Conservation (phyloP, 2,888 invertebrate genomes). For the Tineola bisselliella region DNA sequence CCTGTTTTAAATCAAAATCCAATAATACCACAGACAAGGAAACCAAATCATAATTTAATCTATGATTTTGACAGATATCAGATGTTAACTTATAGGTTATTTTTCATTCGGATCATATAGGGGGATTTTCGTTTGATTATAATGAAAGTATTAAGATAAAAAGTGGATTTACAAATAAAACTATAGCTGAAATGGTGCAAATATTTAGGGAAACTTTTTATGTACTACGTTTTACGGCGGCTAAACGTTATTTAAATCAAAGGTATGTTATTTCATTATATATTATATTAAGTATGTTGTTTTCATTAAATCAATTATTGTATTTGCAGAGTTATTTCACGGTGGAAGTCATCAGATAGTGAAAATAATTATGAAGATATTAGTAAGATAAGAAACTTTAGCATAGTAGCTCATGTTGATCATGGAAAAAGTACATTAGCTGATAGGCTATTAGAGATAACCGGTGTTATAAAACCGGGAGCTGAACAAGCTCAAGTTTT, state of each 20-base stretch:
- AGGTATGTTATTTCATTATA: not conserved
- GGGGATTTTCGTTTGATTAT: not conserved
- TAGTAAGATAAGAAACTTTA: constrained; percentile 85
- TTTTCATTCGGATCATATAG: not conserved
- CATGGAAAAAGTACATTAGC: constrained; percentile 98
- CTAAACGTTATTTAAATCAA: not conserved
- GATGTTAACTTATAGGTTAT: not conserved
- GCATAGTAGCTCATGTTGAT: constrained; percentile 99
- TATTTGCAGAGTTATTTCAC: not conserved
- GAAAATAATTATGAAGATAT: constrained; percentile 22
- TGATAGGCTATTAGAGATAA: constrained; percentile 92
- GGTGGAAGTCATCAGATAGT: not conserved
- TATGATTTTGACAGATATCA: not conserved
- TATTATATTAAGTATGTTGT: not conserved
- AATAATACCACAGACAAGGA: too few relatives aligned
- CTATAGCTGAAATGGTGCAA: not conserved
- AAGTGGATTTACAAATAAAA: not conserved
- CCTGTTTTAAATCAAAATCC: too few relatives aligned
- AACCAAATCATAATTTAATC: too few relatives aligned
- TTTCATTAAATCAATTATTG: not conserved
- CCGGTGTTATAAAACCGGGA: constrained; percentile 79
- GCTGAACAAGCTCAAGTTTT: constrained; percentile 76
- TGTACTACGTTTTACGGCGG: not conserved
- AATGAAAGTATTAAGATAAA: not conserved
- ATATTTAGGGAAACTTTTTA: not conserved